Conservation (phyloP, 2,888 invertebrate species). For the Odontocerum albicorne region DNA sequence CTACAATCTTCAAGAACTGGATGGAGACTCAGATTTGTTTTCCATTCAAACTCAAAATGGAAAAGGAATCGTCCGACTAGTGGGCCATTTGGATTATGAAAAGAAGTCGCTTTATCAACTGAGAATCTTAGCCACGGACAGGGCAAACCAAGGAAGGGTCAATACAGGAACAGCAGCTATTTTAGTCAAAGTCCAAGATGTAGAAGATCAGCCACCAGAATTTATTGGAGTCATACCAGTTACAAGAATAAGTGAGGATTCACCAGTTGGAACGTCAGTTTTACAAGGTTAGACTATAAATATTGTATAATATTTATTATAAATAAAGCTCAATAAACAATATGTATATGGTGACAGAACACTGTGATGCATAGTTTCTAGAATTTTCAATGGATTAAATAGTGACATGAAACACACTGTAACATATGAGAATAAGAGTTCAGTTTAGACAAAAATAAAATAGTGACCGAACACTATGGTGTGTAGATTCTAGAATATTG, state of each 20-base stretch:
- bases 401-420: too few relatives aligned
- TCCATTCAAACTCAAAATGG: slow-evolving; percentile 81
- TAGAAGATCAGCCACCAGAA: slow-evolving; percentile 90
- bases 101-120: slow-evolving; percentile 84
- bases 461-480: too few relatives aligned
- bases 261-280: slow-evolving; percentile 77
- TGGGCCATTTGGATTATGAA: slow-evolving; percentile 82
- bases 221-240: slow-evolving; percentile 86
- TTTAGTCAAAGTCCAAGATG: slow-evolving; percentile 82
- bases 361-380: too few relatives aligned
- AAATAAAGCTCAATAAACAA: too few relatives aligned
- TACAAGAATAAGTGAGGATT: slow-evolving; percentile 86
- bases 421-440: too few relatives aligned
- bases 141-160: slow-evolving; percentile 79
- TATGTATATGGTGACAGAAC: too few relatives aligned
- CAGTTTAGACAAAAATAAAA: too few relatives aligned
- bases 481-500: too few relatives aligned
- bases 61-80: slow-evolving; percentile 78
- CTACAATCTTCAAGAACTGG: slow-evolving; percentile 81
- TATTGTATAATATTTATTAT: too few relatives aligned
- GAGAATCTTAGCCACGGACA: slow-evolving; percentile 78
- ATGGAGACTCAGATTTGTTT: slow-evolving; percentile 76
- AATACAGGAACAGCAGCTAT: slow-evolving; percentile 90
- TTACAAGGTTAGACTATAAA: slow-evolving; percentile 66
- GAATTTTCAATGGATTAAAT: too few relatives aligned